phyloP scores from a whole-genome alignment of 2,797 vertebrate species.

The Gallinago solitaria region DNA sequence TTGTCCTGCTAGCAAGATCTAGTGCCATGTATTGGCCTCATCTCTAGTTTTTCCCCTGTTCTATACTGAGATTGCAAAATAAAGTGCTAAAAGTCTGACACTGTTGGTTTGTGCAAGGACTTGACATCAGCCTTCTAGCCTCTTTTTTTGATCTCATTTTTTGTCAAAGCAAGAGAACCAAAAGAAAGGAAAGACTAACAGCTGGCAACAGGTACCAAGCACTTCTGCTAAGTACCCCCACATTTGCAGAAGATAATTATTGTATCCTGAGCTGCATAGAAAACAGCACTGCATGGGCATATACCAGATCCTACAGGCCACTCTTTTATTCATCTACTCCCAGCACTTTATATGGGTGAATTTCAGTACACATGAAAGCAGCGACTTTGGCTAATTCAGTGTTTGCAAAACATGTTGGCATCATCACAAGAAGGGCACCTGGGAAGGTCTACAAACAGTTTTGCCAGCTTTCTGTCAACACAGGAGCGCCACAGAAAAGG shows the following conservation, averaged over 20 bases:
- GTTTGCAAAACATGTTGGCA: not conserved
- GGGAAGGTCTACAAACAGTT: not conserved
- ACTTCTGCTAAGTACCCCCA: not conserved
- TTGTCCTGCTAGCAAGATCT: not conserved
- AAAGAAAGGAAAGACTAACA: not conserved
- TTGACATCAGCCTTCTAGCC: not conserved
- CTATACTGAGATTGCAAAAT: not conserved
- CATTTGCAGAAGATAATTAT: not conserved
- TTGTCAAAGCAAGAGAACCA: not conserved
- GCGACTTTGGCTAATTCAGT: not conserved
- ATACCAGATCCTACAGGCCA: not conserved
- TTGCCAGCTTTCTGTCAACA: constrained; percentile 19
- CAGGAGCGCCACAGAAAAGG: not conserved
- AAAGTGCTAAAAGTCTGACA: not conserved
- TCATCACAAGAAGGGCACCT: not conserved
- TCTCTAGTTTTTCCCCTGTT: not conserved
- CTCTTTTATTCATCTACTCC: not conserved
- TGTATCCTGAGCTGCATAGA: not conserved
- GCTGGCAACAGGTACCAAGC: not conserved
- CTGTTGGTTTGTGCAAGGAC: not conserved
- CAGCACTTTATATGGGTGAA: not conserved
- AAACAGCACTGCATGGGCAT: not conserved
- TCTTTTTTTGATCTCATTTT: not conserved
- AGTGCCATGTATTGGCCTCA: not conserved
- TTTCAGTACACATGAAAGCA: not conserved